Evolutionary conservation across 2,888 invertebrate genomes (phyloP), one percentile per base, ranked within the genome.

Genomic region (Sympetrum striolatum): DNA sequence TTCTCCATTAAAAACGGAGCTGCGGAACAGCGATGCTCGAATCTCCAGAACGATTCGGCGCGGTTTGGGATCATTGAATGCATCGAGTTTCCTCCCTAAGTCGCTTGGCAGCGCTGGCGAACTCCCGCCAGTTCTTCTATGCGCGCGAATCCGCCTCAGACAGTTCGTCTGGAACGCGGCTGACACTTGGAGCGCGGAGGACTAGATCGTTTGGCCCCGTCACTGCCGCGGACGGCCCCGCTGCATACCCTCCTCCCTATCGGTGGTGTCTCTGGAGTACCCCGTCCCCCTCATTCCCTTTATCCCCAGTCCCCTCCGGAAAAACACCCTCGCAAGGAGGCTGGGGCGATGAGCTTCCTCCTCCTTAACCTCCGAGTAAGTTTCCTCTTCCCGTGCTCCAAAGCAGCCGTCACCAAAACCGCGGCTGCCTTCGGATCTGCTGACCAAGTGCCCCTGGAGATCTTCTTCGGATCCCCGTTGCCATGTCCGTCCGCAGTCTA

Each of bases 401-500:
- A 73, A 80, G 79, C 90, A 73, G 79, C 90, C 90, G 90, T 90
- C 73, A 90, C 90, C 39, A 90, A 90, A 79, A 73, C 64, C 90
- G 44, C 90, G 90, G 82, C 82, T 82, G 82, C 53, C 90, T 64
- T 44, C 90, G 73, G 44, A 73, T 44, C 90, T 39, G 90, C 90
- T 90, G 48, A 90, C 25, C 73, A 73, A 79, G 64, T 90, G 64
- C 90, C 90, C 64, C 22, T 58, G 82, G 64, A 48, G 90, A 48
- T 79, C 39, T 44, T 79, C 90, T 73, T 44, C 90, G 60, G 86
- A 58, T 60, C 58, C 58, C 81, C 82, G 82, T 48, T 90, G 82
- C 90, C 90, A 92, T 92, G 92, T 92, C 92, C 91, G 91, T 91
- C 91, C 91, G 91, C 90, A 92, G 91, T 90, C 91, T 92, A 44